Evolutionary conservation across 2,113 vertebrate species (phyloP).

Genomic region (Oxyura jamaicensis): DNA sequence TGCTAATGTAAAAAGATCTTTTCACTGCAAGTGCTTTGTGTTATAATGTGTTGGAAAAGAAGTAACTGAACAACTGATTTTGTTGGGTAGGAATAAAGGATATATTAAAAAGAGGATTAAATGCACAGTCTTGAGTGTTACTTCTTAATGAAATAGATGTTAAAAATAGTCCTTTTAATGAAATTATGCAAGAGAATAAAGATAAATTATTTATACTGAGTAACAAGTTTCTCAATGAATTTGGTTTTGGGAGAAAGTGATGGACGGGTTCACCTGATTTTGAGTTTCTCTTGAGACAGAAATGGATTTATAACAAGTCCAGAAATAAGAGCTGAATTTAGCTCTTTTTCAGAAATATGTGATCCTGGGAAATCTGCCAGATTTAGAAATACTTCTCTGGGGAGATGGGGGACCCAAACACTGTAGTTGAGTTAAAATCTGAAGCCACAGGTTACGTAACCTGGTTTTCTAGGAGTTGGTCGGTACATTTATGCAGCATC

Average conservation of each 20-base stretch:
- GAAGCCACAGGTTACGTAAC: background rate
- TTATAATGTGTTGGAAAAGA: background rate
- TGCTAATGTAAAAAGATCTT: background rate
- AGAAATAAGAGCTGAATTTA: background rate
- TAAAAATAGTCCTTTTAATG: background rate
- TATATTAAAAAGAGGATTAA: background rate
- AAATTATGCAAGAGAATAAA: background rate
- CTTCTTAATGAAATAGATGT: background rate
- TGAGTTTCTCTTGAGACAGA: background rate
- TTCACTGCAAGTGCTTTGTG: background rate
- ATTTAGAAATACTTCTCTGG: background rate
- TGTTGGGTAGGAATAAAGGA: background rate
- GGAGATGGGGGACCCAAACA: background rate
- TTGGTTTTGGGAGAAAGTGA: background rate
- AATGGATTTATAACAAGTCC: background rate
- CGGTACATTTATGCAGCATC: background rate
- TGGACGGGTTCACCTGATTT: background rate
- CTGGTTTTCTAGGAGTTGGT: background rate
- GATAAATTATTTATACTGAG: background rate
- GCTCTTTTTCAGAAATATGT: background rate
- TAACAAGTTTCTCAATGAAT: background rate
- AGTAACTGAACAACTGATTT: background rate
- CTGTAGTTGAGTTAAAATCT: background rate
- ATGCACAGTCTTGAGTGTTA: background rate
- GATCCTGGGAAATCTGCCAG: background rate